These are phyloP conservation scores for Ennomos erosarius DNA, from an alignment of 2,888 invertebrate species.

Conservation along the genomic window DNA sequence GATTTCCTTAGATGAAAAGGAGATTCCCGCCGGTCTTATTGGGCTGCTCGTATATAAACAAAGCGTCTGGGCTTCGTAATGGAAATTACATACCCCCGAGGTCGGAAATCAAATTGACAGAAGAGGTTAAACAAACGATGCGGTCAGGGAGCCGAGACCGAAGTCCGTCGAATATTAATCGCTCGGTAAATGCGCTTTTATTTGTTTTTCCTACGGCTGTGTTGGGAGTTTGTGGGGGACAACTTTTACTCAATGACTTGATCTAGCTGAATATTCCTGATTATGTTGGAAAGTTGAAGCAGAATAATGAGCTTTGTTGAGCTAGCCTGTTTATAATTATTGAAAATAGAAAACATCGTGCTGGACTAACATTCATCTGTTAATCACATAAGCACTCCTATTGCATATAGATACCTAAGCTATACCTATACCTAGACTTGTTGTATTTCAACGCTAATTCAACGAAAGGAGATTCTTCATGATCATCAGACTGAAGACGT, in stretches of 20 bases:
- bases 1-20: constrained; percentile 61
- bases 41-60: constrained; percentile 74
- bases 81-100: constrained; percentile 83
- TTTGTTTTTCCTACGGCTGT: constrained; percentile 70
- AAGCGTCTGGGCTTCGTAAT: constrained; percentile 77
- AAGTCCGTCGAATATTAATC: constrained; percentile 79
- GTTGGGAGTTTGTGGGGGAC: constrained; percentile 49
- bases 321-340: too few species aligned
- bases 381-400: too few species aligned
- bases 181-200: constrained; percentile 81
- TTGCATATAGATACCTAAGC: too few species aligned
- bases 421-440: too few species aligned
- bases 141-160: constrained; percentile 75
- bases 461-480: too few species aligned
- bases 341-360: too few species aligned
- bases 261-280: constrained; percentile 18
- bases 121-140: constrained; percentile 85
- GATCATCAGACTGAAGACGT: too few species aligned
- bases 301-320: too few species aligned
- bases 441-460: too few species aligned
- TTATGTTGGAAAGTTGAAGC: background rate
- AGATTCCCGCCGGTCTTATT: constrained; percentile 65
- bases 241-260: constrained; percentile 40
- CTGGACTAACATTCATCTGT: too few species aligned
- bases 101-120: constrained; percentile 84